A percentile compares a stretch with the other conserved stretches of the same genome.
Evolutionary conservation across 1,140 invertebrate species (phyloP).

Genomic region (Chlorops oryzae): DNA sequence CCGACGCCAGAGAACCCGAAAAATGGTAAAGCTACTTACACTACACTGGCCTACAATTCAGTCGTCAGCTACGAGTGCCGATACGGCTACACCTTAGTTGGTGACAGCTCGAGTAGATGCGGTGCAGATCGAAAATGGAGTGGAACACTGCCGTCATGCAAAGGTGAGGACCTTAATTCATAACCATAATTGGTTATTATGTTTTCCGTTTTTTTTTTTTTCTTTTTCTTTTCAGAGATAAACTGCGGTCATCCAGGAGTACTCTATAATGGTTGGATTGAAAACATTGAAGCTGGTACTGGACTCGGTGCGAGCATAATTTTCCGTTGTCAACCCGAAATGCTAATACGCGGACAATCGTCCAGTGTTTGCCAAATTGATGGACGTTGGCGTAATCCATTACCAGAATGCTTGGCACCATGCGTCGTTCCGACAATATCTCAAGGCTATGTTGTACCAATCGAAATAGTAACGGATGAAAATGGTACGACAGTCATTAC

Average conservation of each 20-base stretch:
- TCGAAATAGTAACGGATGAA: conserved; percentile 41
- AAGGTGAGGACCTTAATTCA: conserved; percentile 47
- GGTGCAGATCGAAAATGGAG: conserved; percentile 89
- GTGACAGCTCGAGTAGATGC: conserved; percentile 79
- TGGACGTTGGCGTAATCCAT: conserved; percentile 86
- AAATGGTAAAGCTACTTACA: conserved; percentile 88
- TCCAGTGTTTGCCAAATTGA: conserved; percentile 88
- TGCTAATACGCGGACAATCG: conserved; percentile 82
- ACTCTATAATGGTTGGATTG: conserved; percentile 91
- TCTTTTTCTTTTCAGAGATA: conserved; percentile 69
- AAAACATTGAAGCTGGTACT: conserved; percentile 84
- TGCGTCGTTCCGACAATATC: conserved; percentile 85
- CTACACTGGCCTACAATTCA: conserved; percentile 89
- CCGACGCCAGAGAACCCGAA: conserved; percentile 76
- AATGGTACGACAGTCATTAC: conserved; percentile 47
- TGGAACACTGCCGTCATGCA: conserved; percentile 76
- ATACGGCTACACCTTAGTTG: conserved; percentile 84
- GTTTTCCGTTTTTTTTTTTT: not conserved
- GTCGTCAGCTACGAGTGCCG: conserved; percentile 90
- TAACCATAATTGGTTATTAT: not conserved
- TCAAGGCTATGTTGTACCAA: conserved; percentile 66
- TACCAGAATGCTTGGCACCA: conserved; percentile 84
- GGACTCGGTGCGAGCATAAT: conserved; percentile 85
- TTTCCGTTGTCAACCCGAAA: conserved; percentile 88
- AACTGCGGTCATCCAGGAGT: conserved; percentile 86